Evolutionary conservation across 2,797 vertebrate species (phyloP).

Genomic region (Coracias cyanogaster): DNA sequence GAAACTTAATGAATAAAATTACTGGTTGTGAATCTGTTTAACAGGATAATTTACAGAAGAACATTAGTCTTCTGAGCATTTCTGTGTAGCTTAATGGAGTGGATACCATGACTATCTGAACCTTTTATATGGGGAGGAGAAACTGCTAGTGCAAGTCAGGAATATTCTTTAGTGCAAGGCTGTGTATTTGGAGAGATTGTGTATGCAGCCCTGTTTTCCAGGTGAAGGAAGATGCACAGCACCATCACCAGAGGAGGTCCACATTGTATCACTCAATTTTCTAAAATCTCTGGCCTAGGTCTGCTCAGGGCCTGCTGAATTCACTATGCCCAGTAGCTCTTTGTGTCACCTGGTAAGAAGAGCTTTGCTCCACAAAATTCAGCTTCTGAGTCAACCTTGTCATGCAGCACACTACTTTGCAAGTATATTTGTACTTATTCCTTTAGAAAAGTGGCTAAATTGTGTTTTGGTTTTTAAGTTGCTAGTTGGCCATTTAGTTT

Average conservation of each 20-base stretch:
- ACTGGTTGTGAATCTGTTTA: not conserved
- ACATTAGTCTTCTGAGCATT: not conserved
- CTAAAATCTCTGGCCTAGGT: not conserved
- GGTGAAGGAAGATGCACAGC: not conserved
- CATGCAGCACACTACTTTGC: not conserved
- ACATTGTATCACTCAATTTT: not conserved
- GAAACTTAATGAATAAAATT: not conserved
- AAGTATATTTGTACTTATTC: not conserved
- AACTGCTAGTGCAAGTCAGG: not conserved
- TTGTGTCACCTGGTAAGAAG: not conserved
- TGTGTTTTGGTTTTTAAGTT: not conserved
- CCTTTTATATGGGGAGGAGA: not conserved
- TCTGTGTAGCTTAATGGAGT: not conserved
- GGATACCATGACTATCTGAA: not conserved
- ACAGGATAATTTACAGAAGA: not conserved
- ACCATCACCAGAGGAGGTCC: not conserved
- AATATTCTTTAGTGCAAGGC: not conserved
- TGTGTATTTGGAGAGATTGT: not conserved
- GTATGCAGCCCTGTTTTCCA: not conserved
- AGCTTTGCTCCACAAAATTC: not conserved
- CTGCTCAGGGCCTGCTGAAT: not conserved
- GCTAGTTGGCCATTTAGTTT: not conserved
- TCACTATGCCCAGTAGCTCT: not conserved
- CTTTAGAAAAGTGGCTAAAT: not conserved
- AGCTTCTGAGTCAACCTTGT: not conserved